Conservation (phyloP, 1,140 invertebrate genomes). For the Philopotamus ludificatus region DNA sequence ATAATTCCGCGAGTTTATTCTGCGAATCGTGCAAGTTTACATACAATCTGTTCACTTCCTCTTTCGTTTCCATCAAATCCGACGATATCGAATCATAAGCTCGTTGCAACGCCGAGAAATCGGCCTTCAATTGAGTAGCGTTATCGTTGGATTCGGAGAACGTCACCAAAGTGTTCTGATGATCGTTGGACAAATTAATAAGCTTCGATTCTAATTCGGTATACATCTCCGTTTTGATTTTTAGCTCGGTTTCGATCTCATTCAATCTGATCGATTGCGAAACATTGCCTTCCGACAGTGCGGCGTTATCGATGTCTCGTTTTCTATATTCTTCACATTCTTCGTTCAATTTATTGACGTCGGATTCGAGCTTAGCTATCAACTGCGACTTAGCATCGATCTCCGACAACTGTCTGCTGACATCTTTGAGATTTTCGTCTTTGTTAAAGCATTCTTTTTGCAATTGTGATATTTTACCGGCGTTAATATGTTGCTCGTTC, state of each 20-base stretch:
- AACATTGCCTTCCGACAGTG: neutral
- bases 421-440: slow-evolving; percentile 58
- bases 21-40: too few species aligned
- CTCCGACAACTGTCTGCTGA: slow-evolving; percentile 52
- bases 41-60: too few species aligned
- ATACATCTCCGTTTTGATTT: slow-evolving; percentile 66
- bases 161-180: slow-evolving; percentile 41
- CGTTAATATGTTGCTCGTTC: slow-evolving; percentile 43
- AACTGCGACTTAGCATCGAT: slow-evolving; percentile 1
- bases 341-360: slow-evolving; percentile 50
- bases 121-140: slow-evolving; percentile 7
- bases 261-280: slow-evolving; percentile 61
- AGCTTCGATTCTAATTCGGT: slow-evolving; percentile 64
- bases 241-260: slow-evolving; percentile 71
- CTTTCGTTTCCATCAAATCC: slow-evolving; percentile 23
- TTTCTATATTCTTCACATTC: too few species aligned
- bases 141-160: slow-evolving; percentile 5
- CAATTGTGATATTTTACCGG: slow-evolving; percentile 49
- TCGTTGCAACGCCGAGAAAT: slow-evolving; percentile 23
- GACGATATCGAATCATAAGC: slow-evolving; percentile 20
- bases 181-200: slow-evolving; percentile 46
- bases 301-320: too few species aligned
- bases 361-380: slow-evolving; percentile 10
- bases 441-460: slow-evolving; percentile 54
- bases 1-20: too few species aligned